Evolutionary conservation across 1,140 invertebrate species (phyloP), one percentile per base, ranked within the genome.

Genomic region (Drosophila funebris): DNA sequence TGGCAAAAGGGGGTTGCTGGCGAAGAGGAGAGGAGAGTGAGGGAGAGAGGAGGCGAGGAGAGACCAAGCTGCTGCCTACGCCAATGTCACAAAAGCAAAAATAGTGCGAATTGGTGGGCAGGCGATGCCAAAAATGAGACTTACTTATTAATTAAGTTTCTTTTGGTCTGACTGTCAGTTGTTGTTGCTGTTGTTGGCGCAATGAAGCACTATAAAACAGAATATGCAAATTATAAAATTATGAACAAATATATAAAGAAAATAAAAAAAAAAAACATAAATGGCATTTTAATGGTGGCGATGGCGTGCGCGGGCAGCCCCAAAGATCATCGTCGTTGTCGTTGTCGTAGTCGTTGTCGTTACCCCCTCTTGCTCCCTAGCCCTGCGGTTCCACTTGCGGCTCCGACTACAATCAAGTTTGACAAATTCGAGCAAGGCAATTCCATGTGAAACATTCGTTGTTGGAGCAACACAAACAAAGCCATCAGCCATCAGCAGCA

Each of bases 101-200:
- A 87, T 82, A 87, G 82, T 87, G 82, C 82, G 82, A 87, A 88
- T 69, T 76, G 74, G 82, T 87, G 82, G 82, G 82, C 78, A 87
- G 83, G 31, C 71, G 39, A 53, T 75, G 70, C 74, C 78, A 82
- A 85, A 80, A 87, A 76, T 72, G 78, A 75, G 78, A 76, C 82
- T 88, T 87, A 76, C 82, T 88, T 87, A 87, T 87, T 87, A 87
- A 87, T 88, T 88, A 88, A 87, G 83, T 85, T 81, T 61, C 58
- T 61, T 61, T 50, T 61, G 58, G 70, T 27, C 54, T 52, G 71
- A 31, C 58, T 60, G 54, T 60, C 54, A 68, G 64, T 61, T 68
- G 27, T 44, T 39, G 5, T 37, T 46, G 27, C 8, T 56, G 41
- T 20, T 53, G 29, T 31, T 56, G 9, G 53, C 67, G 50, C 73